phyloP scores from a whole-genome alignment of 2,113 vertebrate genomes.

The Calyptomena viridis region DNA sequence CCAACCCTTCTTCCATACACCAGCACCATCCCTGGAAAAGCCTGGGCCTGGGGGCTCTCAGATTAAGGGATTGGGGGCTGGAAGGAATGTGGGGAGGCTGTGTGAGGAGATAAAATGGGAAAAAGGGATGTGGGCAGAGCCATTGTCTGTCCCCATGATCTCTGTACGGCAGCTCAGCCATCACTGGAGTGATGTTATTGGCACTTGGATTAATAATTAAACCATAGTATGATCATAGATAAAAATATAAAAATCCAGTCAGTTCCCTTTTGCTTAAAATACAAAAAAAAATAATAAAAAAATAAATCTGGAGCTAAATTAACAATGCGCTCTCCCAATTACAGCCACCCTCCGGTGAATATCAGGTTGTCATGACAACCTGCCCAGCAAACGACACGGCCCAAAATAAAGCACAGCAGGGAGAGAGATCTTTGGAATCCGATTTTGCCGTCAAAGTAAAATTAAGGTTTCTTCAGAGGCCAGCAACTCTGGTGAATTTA shows the following conservation, averaged over 20 bases:
- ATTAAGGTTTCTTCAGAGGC: constrained; percentile 5
- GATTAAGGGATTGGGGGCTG: background rate
- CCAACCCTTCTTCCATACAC: background rate
- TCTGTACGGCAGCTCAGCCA: background rate
- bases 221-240: background rate
- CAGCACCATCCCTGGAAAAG: background rate
- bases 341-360: constrained; percentile 54
- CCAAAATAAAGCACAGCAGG: constrained; percentile 58
- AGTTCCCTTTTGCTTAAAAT: constrained; percentile 1
- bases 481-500: background rate
- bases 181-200: background rate
- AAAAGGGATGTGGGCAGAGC: background rate
- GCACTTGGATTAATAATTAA: constrained; percentile 48
- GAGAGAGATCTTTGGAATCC: constrained; percentile 29
- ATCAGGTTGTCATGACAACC: constrained; percentile 70
- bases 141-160: background rate
- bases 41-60: background rate
- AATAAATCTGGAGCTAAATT: constrained; percentile 38
- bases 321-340: constrained; percentile 55
- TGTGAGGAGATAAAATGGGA: background rate
- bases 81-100: background rate
- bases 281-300: background rate
- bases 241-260: constrained; percentile 19
- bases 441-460: constrained; percentile 3
- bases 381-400: constrained; percentile 49